Conservation (phyloP, 2,113 vertebrate species). For the Panthera tigris region DNA sequence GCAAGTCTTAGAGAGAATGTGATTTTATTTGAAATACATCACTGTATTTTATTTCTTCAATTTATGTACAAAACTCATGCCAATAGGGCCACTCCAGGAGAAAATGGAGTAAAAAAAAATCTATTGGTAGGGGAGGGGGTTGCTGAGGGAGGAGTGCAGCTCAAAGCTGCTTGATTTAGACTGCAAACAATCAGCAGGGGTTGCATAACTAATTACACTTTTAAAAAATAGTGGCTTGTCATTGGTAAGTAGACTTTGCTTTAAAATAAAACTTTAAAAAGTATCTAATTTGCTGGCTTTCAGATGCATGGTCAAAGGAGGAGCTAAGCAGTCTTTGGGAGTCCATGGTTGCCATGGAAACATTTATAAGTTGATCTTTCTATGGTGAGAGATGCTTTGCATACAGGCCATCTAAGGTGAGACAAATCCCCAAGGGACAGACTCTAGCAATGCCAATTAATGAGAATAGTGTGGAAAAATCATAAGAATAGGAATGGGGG, state of each 20-base stretch:
- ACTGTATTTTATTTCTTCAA: constrained; percentile 33
- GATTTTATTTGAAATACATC: constrained; percentile 8
- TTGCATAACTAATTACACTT: constrained; percentile 6
- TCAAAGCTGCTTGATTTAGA: background rate
- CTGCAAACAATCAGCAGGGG: background rate
- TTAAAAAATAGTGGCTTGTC: background rate
- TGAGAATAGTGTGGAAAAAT: constrained; percentile 16
- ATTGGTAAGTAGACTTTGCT: background rate
- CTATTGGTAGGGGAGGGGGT: background rate
- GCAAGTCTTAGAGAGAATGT: background rate
- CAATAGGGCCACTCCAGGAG: background rate
- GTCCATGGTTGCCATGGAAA: constrained; percentile 68
- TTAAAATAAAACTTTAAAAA: constrained; percentile 55
- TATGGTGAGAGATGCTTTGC: constrained; percentile 26
- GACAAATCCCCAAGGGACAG: constrained; percentile 25
- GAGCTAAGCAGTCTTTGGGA: background rate
- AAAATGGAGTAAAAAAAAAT: background rate
- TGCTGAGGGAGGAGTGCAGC: background rate
- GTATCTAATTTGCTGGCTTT: background rate
- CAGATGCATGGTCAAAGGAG: background rate
- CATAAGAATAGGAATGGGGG: background rate
- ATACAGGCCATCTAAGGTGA: constrained; percentile 55
- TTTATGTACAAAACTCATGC: background rate
- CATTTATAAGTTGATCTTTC: constrained; percentile 56
- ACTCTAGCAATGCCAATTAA: constrained; percentile 41